These are phyloP conservation scores for Wiebesia pumilae DNA, from an alignment of 1,140 invertebrate species.

Conservation along the genomic window DNA sequence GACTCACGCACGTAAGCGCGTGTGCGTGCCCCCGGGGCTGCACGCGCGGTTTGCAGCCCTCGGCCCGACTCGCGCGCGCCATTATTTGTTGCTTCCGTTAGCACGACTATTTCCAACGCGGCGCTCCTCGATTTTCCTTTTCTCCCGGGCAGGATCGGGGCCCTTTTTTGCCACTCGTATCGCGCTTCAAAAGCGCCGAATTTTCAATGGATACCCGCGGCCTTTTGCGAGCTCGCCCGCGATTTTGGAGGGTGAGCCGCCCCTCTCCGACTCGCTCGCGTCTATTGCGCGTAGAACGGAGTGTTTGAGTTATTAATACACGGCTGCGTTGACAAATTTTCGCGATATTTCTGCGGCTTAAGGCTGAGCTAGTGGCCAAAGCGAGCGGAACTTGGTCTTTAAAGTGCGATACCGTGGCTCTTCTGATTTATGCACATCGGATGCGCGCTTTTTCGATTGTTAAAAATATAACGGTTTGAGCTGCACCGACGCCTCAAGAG, in stretches of 20 bases:
- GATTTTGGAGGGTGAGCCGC: neutral
- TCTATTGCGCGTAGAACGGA: neutral
- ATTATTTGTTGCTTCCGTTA: slow-evolving; percentile 75
- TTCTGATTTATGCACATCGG: slow-evolving; percentile 35
- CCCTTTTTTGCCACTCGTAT: neutral
- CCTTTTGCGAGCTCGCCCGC: neutral
- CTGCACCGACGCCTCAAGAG: neutral
- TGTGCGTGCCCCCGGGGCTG: slow-evolving; percentile 34
- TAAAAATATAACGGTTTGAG: slow-evolving; percentile 33
- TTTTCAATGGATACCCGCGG: slow-evolving; percentile 60
- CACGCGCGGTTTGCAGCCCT: slow-evolving; percentile 72
- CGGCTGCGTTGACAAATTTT: slow-evolving; percentile 63
- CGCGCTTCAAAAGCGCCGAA: slow-evolving; percentile 63
- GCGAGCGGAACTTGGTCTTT: slow-evolving; percentile 41
- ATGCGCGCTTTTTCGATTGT: slow-evolving; percentile 34
- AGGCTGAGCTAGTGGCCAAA: slow-evolving; percentile 44
- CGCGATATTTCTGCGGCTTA: slow-evolving; percentile 62
- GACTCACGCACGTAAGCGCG: slow-evolving; percentile 29
- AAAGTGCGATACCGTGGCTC: slow-evolving; percentile 14
- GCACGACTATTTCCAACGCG: slow-evolving; percentile 67
- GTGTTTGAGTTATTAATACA: slow-evolving; percentile 62
- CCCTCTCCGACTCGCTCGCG: neutral
- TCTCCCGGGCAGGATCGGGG: neutral
- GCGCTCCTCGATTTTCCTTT: neutral
- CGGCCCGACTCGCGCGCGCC: slow-evolving; percentile 49